Evolutionary conservation across 2,888 invertebrate genomes (phyloP), one percentile per base, ranked within the genome.

Genomic region (Synanthedon tipuliformis): DNA sequence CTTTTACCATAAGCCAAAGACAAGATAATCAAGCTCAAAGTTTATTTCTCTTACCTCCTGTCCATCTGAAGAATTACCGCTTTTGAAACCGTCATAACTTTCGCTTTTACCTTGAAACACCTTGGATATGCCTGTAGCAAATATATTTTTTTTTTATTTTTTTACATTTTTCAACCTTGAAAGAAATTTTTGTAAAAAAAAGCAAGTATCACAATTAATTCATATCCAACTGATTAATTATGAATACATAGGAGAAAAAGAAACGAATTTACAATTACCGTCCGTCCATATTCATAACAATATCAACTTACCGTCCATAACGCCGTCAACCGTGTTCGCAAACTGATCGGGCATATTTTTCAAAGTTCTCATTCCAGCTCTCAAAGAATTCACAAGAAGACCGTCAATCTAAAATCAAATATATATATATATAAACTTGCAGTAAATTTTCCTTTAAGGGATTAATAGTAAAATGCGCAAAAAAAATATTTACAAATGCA

Each of bases 291-390:
- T n/a, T n/a, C n/a, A n/a, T n/a, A n/a, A n/a, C n/a, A n/a, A n/a
- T 16, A 3, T 3, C 45, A 45, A 45, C 49, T 50, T 75, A 88
- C 94, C 94, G 66, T 93, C 95, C 84, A 94, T 93, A 40, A 95
- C 92, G 56, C 93, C 94, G 66, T 94, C 94, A 0, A 96, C 93
- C 0, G 95, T 95, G 63, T 92, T 95, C 41, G 93, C 89, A 59
- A 97, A 90, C 65, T 94, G 94, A 70, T 97, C 96, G 0, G 97
- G 96, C 89, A 96, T 94, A 52, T 94, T 93, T 75, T 94, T 94
- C 34, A 97, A 93, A 0, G 94, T 93, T 66, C 93, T 92, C 89
- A 96, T 94, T 0, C 95, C 95, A 4, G 92, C 92, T 68, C 92
- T 92, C 55, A 97, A 80, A 0, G 97, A 95, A 68, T 94, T 93